Conservation (phyloP, 2,113 vertebrate genomes). For the Todiramphus saurophagus region DNA sequence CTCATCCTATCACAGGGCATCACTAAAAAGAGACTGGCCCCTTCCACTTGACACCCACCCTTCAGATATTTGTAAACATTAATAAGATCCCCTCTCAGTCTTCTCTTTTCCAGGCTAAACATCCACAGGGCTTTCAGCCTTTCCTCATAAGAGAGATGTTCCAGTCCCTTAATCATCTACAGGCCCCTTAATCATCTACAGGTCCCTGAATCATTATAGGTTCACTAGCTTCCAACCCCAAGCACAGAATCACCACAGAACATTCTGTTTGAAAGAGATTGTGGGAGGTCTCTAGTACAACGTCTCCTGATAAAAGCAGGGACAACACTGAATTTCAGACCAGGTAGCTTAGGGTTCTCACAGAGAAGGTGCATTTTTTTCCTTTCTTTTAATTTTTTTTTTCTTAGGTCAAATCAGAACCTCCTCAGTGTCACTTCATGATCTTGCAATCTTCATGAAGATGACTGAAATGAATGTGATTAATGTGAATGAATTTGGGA, state of each 20-base stretch:
- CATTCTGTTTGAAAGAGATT: neutral
- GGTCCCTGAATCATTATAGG: neutral
- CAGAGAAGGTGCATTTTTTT: neutral
- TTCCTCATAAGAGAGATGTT: too few relatives aligned
- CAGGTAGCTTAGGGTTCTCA: neutral
- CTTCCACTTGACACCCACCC: too few relatives aligned
- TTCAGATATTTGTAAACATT: too few relatives aligned
- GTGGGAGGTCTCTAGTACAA: neutral
- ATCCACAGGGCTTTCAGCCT: too few relatives aligned
- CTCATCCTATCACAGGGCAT: too few relatives aligned
- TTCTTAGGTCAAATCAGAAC: neutral
- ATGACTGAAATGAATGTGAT: neutral
- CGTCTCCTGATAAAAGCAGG: neutral
- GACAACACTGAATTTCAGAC: neutral
- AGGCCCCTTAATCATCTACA: too few relatives aligned
- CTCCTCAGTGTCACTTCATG: neutral
- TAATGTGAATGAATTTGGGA: neutral
- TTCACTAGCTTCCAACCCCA: neutral
- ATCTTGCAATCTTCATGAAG: neutral
- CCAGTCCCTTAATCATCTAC: too few relatives aligned
- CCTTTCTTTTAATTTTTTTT: too few relatives aligned
- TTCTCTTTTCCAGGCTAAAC: too few relatives aligned
- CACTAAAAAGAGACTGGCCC: too few relatives aligned
- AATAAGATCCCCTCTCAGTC: too few relatives aligned
- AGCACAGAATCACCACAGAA: neutral